Evolutionary conservation across 1,140 invertebrate genomes (phyloP).

Genomic region (Pygmarrhopalites habei): DNA sequence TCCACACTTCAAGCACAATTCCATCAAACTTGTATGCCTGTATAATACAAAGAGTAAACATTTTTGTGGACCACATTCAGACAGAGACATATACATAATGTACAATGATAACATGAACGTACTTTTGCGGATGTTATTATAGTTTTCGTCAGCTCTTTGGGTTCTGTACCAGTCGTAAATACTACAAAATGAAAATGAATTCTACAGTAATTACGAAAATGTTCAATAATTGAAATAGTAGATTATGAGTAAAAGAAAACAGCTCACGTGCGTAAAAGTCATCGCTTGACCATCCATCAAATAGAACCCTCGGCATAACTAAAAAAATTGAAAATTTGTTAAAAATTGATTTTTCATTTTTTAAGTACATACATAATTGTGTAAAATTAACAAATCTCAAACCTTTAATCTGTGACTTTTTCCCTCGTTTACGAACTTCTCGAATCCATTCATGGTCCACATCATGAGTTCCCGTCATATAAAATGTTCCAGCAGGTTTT

Average conservation of each 20-base stretch:
- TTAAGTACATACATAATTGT: too few species aligned
- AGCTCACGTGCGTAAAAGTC: constrained; percentile 58
- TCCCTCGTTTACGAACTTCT: constrained; percentile 52
- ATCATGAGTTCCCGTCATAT: constrained; percentile 64
- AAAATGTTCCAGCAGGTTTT: constrained; percentile 53
- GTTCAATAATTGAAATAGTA: too few species aligned
- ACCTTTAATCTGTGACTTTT: constrained; percentile 39
- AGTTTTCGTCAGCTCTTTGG: constrained; percentile 53
- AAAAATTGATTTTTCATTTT: constrained; percentile 16
- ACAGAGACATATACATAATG: neutral
- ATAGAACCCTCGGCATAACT: constrained; percentile 76
- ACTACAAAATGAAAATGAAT: too few species aligned
- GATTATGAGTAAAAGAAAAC: too few species aligned
- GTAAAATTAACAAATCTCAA: too few species aligned
- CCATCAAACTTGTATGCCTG: constrained; percentile 68
- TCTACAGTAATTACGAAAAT: too few species aligned
- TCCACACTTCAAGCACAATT: constrained; percentile 80
- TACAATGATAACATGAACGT: neutral
- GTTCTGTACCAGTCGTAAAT: constrained; percentile 53
- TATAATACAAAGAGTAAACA: too few species aligned
- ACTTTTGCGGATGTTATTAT: constrained; percentile 55
- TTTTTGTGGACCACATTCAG: too few species aligned
- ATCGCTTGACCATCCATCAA: constrained; percentile 70
- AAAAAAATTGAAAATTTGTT: constrained; percentile 2
- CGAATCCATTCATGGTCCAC: constrained; percentile 76